Conservation (phyloP, 2,113 vertebrate species). For the Leptocoma aspasia region DNA sequence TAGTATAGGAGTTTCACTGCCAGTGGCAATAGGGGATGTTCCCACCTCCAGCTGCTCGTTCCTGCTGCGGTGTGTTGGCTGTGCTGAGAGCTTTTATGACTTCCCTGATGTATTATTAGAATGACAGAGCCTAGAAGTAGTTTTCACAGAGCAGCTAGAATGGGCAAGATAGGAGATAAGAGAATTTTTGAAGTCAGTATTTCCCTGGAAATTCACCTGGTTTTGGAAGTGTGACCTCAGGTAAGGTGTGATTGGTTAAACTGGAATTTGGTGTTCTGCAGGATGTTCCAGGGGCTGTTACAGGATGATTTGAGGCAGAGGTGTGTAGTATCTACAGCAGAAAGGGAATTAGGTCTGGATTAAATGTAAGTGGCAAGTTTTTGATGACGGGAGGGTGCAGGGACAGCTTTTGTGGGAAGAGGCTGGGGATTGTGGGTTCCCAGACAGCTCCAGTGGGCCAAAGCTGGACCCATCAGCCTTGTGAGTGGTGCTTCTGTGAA, state of each 20-base stretch:
- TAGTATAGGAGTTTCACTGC: not conserved
- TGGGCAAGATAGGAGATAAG: not conserved
- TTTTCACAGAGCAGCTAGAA: not conserved
- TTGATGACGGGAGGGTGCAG: not conserved
- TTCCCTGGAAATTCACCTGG: not conserved
- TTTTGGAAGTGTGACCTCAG: not conserved
- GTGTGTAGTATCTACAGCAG: not conserved
- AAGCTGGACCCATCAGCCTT: not conserved
- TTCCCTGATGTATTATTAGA: not conserved
- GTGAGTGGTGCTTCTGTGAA: not conserved
- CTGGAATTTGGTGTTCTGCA: not conserved
- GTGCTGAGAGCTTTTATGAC: not conserved
- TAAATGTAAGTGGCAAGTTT: not conserved
- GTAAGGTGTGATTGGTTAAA: not conserved
- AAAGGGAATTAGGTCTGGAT: not conserved
- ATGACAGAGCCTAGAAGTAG: not conserved
- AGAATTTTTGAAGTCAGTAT: not conserved
- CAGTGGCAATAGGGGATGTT: not conserved
- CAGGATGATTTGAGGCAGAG: not conserved
- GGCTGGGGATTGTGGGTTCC: rapidly evolving
- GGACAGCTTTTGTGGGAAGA: not conserved
- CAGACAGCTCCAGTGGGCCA: not conserved
- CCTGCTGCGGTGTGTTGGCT: not conserved
- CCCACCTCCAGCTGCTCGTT: not conserved
- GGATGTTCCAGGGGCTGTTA: not conserved